These are phyloP conservation scores for Limanda limanda DNA, from an alignment of 2,113 vertebrate genomes.

Conservation along the genomic window DNA sequence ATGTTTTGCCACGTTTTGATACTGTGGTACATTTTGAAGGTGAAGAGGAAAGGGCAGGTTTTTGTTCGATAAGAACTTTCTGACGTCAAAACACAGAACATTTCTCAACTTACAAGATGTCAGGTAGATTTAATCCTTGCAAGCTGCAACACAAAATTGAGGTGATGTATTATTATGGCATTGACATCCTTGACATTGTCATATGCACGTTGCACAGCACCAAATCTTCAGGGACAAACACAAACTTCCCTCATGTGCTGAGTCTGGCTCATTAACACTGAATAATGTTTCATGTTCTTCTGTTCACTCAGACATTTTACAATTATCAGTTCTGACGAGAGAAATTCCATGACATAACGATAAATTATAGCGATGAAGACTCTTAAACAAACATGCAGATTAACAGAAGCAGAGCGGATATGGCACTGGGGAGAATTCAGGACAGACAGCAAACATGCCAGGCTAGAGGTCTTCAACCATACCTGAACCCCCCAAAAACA, in stretches of 20 bases:
- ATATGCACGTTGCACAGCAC: constrained; percentile 25
- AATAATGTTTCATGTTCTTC: neutral
- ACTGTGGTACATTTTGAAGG: neutral
- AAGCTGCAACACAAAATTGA: constrained; percentile 68
- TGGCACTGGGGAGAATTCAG: neutral
- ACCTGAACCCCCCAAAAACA: neutral
- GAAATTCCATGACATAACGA: too few relatives aligned
- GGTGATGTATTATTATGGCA: constrained; percentile 4
- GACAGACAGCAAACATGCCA: neutral
- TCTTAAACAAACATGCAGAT: constrained; percentile 3
- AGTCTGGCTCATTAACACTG: neutral
- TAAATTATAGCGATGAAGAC: too few relatives aligned
- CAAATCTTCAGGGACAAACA: constrained; percentile 9
- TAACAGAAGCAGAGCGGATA: neutral
- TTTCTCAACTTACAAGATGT: constrained; percentile 76
- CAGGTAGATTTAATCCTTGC: constrained; percentile 70
- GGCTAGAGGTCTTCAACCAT: constrained; percentile 28
- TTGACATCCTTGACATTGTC: neutral
- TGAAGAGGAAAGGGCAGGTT: neutral
- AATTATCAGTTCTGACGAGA: too few relatives aligned
- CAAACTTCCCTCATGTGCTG: constrained; percentile 2
- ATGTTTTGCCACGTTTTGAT: neutral
- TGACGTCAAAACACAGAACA: neutral
- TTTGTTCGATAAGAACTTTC: neutral
- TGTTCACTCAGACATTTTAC: neutral